Percentiles rank a stretch among this genome's conserved stretches.
phyloP scores from a whole-genome alignment of 2,113 vertebrate species.

The Phyllopteryx taeniolatus region DNA sequence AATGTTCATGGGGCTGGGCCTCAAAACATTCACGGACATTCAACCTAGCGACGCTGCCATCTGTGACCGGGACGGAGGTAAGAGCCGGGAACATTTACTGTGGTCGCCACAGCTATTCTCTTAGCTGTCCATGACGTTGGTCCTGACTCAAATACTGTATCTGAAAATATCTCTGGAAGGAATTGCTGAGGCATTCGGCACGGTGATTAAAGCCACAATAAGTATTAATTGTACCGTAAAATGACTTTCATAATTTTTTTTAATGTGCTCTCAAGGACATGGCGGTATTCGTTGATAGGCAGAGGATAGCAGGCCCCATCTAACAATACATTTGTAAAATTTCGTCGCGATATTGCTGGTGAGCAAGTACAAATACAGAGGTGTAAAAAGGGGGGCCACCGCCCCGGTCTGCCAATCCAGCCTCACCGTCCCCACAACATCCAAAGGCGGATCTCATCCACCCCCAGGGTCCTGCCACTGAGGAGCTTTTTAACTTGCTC shows the following conservation, averaged over 20 bases:
- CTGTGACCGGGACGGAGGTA: slow-evolving; percentile 72
- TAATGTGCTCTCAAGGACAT: too few species aligned
- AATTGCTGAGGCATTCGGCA: background rate
- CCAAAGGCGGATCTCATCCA: too few species aligned
- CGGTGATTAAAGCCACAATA: background rate
- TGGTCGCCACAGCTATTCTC: background rate
- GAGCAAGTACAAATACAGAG: too few species aligned
- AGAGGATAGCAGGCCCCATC: background rate
- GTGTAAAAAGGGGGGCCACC: background rate
- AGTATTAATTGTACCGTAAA: background rate
- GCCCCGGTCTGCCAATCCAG: too few species aligned
- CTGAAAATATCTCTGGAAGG: background rate
- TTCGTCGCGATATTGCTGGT: background rate
- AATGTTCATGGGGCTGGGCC: slow-evolving; percentile 77
- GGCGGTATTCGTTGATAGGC: background rate
- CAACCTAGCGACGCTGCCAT: slow-evolving; percentile 74
- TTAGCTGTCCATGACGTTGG: background rate
- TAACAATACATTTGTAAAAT: background rate
- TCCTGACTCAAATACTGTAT: background rate
- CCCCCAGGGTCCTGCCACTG: too few species aligned
- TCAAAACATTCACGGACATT: slow-evolving; percentile 77
- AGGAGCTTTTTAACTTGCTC: too few species aligned
- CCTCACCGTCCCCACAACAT: too few species aligned
- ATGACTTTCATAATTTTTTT: background rate
- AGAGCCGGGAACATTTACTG: slow-evolving; percentile 12